phyloP scores from a whole-genome alignment of 2,113 vertebrate genomes.

The Epinephelus moara region DNA sequence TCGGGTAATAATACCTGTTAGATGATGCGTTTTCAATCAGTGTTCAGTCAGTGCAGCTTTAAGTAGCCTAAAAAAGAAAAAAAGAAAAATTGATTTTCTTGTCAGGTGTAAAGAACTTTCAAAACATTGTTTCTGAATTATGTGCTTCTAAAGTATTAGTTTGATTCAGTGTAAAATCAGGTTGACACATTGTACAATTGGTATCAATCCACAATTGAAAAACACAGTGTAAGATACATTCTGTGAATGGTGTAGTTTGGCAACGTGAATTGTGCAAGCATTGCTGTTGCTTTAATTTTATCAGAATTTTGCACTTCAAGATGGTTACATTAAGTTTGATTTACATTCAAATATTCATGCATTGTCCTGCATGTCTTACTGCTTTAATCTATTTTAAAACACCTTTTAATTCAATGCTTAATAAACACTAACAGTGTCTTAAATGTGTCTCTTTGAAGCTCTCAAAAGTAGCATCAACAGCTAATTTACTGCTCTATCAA shows the following conservation, averaged over 20 bases:
- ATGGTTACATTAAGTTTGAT: background rate
- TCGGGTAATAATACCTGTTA: background rate
- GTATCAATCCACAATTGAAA: background rate
- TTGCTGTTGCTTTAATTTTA: background rate
- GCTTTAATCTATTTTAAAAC: background rate
- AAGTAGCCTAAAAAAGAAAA: background rate
- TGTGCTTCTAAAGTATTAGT: no score
- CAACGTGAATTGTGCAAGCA: no score
- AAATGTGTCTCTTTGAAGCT: background rate
- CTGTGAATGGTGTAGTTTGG: background rate
- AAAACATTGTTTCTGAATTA: no score
- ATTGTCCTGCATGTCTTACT: background rate
- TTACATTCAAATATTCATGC: no score
- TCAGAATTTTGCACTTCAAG: background rate
- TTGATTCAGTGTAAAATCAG: no score
- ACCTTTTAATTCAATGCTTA: background rate
- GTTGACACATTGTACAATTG: background rate
- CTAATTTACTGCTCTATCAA: background rate
- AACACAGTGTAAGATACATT: background rate
- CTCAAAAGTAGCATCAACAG: background rate
- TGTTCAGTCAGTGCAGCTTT: slow-evolving; percentile 1
- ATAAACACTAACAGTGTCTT: background rate
- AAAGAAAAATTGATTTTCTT: background rate
- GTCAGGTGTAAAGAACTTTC: no score
- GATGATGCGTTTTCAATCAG: background rate